A percentile compares a stretch with the other conserved stretches of the same genome.
Evolutionary conservation across 2,113 vertebrate species (phyloP).

Genomic region (Tyrannus savana): DNA sequence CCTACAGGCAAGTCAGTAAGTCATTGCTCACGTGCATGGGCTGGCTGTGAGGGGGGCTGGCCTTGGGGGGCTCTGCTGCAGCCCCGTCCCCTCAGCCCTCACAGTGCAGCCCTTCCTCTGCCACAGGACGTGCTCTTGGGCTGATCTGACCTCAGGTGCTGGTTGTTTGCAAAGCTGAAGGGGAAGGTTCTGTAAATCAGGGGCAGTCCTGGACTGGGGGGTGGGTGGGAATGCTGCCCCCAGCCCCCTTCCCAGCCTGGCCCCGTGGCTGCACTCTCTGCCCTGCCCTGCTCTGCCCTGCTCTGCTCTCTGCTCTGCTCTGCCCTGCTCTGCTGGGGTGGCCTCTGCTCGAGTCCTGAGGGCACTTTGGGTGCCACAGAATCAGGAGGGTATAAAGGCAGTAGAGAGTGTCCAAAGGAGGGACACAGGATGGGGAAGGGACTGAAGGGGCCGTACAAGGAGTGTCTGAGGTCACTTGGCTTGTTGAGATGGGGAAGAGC

Average conservation of each 20-base stretch:
- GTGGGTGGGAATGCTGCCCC: neutral
- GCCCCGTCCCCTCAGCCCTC: conserved; percentile 38
- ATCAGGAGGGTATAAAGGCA: neutral
- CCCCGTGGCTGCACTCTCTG: neutral
- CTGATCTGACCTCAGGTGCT: conserved; percentile 48
- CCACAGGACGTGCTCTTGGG: neutral
- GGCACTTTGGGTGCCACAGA: neutral
- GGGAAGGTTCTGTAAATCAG: neutral
- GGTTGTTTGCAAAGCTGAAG: conserved; percentile 33
- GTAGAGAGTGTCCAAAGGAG: neutral
- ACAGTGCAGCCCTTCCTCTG: conserved; percentile 69
- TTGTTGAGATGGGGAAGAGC: neutral
- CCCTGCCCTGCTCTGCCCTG: no score
- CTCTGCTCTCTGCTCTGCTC: no score
- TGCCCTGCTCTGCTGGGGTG: neutral
- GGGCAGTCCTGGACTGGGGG: neutral
- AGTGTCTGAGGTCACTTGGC: neutral
- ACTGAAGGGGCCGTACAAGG: neutral
- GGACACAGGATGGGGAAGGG: neutral
- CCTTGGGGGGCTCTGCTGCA: conserved; percentile 52
- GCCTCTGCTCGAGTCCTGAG: neutral
- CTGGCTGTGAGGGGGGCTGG: conserved; percentile 72
- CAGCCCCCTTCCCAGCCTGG: neutral
- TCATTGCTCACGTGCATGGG: conserved; percentile 83
- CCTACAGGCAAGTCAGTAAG: conserved; percentile 85